Percentiles rank a stretch among this genome's conserved stretches.
Evolutionary conservation across 2,797 vertebrate species (phyloP).

Genomic region (Triplophysa yarkandensis): DNA sequence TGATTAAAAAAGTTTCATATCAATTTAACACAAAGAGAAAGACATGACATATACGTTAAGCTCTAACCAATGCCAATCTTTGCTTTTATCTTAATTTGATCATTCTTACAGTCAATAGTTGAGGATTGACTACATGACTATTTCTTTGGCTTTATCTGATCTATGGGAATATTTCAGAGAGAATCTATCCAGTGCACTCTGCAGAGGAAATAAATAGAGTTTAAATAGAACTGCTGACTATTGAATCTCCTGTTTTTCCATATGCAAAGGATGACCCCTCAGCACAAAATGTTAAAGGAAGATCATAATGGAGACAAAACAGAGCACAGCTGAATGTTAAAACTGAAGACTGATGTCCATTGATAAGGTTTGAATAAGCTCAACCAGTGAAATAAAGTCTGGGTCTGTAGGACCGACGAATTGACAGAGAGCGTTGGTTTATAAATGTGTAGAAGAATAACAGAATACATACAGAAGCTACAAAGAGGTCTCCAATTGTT

Average conservation of each 20-base stretch:
- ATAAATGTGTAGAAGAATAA: not conserved
- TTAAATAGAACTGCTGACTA: slow-evolving; percentile 61
- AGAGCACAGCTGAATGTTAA: not conserved
- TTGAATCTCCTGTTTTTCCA: slow-evolving; percentile 46
- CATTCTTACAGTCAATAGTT: not conserved
- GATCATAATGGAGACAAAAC: not conserved
- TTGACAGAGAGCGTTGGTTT: not conserved
- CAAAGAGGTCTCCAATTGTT: slow-evolving; percentile 86
- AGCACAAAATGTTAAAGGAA: slow-evolving; percentile 29
- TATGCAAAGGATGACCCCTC: slow-evolving; percentile 26
- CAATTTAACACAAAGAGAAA: not conserved
- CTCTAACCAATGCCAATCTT: not conserved
- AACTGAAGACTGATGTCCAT: no score
- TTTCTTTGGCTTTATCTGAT: slow-evolving; percentile 31
- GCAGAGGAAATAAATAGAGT: slow-evolving; percentile 54
- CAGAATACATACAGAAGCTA: slow-evolving; percentile 78
- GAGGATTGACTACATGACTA: not conserved
- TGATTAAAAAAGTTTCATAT: not conserved
- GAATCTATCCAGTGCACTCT: slow-evolving; percentile 34
- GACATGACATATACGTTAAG: slow-evolving; percentile 18
- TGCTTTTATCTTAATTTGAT: slow-evolving; percentile 5
- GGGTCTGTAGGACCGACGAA: not conserved
- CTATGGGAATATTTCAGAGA: slow-evolving; percentile 5
- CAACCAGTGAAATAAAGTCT: not conserved
- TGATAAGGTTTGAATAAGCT: no score